Base-by-base conservation (phyloP, 2,888 invertebrate genomes). In the Xestobium rufovillosum region DNA sequence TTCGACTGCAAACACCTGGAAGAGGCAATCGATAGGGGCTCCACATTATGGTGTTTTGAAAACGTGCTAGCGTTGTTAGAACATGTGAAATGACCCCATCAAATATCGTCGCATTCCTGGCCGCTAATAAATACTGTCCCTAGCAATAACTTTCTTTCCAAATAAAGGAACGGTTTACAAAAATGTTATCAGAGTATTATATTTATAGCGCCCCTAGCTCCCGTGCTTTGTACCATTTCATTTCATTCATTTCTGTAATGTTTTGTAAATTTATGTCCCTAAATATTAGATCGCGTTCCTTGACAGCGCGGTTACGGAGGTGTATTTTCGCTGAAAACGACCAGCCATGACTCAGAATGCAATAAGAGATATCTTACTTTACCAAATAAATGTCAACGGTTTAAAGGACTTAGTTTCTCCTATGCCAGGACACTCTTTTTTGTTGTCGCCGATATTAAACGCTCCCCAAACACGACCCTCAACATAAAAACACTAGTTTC, bases 201-300 rank as follows among this genome's bases (percentile, higher is more conserved):
- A 65, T 67, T 67, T 66, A 66, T 64, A 61, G 58, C 51, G 51
- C 51, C 51, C 51, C 25, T 19, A 19, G 23, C 23, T 6, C n/a
- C 23, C 23, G 23, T n/a, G 23, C 44, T 42, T 40, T 38, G 39
- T 41, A 44, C 48, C 49, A 48, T 53, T 55, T 53, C 61, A 57
- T 63, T 65, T 64, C 62, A 64, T 63, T 66, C 66, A 66, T 67
- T 67, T 64, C 63, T 61, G 60, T 61, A 61, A 65, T 66, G 66
- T 67, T 68, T 66, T 65, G 64, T 65, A 64, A 70, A 70, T 70
- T 70, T 70, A 70, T 70, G 69, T 69, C 60, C 63, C 59, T 63
- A 60, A 68, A 69, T 70, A 70, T 70, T 69, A 68, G 65, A 64
- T 66, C 48, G 56, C 56, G 59, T 50, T n/a, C 54, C 51, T 45